phyloP scores from a whole-genome alignment of 2,888 invertebrate species.

The Dioctria rufipes region DNA sequence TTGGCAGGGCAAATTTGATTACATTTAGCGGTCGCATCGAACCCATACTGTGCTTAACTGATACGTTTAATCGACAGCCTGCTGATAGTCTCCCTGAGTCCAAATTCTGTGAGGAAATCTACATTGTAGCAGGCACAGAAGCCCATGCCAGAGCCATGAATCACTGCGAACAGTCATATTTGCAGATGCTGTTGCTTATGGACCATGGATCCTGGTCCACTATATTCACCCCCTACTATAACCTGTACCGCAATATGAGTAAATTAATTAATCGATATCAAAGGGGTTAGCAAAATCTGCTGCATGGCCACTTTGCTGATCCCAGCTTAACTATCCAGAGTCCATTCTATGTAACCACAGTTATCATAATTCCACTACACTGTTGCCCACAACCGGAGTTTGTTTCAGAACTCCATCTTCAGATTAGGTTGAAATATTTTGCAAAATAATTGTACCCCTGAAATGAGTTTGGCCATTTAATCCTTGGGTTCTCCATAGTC shows the following conservation, averaged over 20 bases:
- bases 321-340: conserved; percentile 35
- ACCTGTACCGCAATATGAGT: conserved; percentile 46
- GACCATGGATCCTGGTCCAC: not conserved
- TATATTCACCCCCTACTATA: not conserved
- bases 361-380: conserved; percentile 50
- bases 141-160: conserved; percentile 38
- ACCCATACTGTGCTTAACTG: conserved; percentile 38
- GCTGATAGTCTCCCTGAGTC: conserved; percentile 26
- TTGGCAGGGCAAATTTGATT: conserved; percentile 54
- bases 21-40: conserved; percentile 55
- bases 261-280: conserved; percentile 55
- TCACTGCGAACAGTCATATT: conserved; percentile 40
- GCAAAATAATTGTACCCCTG: conserved; percentile 36
- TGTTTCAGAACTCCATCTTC: conserved; percentile 8
- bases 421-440: conserved; percentile 47
- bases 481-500: conserved; percentile 12
- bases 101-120: conserved; percentile 10
- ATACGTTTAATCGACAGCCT: conserved; percentile 45
- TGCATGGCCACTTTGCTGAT: conserved; percentile 47
- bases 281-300: conserved; percentile 41
- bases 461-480: conserved; percentile 41
- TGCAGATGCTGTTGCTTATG: conserved; percentile 35
- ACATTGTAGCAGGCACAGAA: conserved; percentile 36
- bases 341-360: conserved; percentile 36
- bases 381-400: not conserved